Evolutionary conservation across 2,888 invertebrate species (phyloP), one percentile per base, ranked within the genome.

Genomic region (Synanthedon myopaeformis): DNA sequence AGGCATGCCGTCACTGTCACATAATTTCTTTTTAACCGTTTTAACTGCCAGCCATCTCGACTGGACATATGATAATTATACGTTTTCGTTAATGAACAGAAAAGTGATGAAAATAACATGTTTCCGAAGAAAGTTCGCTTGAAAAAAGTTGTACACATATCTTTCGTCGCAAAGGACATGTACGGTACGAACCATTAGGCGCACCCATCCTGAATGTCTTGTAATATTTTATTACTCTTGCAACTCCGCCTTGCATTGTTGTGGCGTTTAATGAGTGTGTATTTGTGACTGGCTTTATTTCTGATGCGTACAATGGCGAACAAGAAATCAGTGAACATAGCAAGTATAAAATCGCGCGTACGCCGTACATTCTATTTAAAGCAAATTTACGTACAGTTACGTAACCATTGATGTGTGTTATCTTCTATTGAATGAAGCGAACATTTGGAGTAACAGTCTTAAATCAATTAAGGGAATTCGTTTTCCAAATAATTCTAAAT

Each of bases 161-260:
- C 67, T 64, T 63, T 63, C 65, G 72, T 65, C 69, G 67, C 70
- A 45, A 14, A 45, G 45, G 45, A 45, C 13, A 45, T 13, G 13
- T 45, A 69, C 59, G 64, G 45, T 45, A 69, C 59, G 64, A 65
- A 66, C 75, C 72, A 82, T 82, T 81, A 81, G 81, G 76, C 83
- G 68, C 85, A 72, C 85, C 85, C 83, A 80, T 85, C 79, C 76
- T 51, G 74, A 69, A 65, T 69, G 72, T 81, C 79, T 82, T 79
- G 77, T 79, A 78, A 77, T 81, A 82, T 35, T 84, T 84, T 82
- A 82, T 78, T 79, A 70, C 75, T 65, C 69, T 61, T 68, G 70
- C 71, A 72, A 79, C 85, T 81, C 74, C 82, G 72, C 85, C 85
- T 79, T 71, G 71, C 78, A 84, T 86, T 85, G 83, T 85, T 85